phyloP scores from a whole-genome alignment of 2,797 vertebrate genomes.

The Amazona finschi region DNA sequence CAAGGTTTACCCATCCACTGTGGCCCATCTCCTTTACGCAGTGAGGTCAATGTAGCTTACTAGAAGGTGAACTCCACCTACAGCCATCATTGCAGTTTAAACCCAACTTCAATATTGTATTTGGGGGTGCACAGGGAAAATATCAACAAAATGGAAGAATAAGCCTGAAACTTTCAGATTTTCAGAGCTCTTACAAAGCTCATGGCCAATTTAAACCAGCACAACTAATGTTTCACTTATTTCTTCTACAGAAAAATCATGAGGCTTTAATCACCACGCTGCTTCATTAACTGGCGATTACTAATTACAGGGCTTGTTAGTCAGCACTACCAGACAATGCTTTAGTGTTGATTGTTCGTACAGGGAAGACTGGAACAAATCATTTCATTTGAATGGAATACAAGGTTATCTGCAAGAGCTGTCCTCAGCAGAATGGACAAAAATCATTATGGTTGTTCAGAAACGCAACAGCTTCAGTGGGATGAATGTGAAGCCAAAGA shows the following conservation, averaged over 20 bases:
- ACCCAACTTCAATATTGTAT: neutral
- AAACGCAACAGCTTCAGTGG: neutral
- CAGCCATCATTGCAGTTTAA: neutral
- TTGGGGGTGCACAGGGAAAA: neutral
- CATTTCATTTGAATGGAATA: neutral
- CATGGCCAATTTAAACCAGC: neutral
- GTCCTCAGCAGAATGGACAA: neutral
- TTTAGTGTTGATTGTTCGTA: neutral
- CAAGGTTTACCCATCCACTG: fast-evolving
- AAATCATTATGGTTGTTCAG: neutral
- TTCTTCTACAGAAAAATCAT: neutral
- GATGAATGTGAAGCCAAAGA: neutral
- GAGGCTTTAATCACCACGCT: neutral
- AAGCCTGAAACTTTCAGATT: neutral
- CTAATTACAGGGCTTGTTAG: neutral
- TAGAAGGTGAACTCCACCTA: neutral
- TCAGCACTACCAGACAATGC: neutral
- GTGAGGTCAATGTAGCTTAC: neutral
- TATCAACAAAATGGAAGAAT: neutral
- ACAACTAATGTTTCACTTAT: neutral
- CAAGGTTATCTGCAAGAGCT: neutral
- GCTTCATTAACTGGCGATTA: neutral
- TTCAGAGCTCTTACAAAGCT: neutral
- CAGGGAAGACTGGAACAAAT: neutral
- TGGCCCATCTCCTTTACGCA: neutral